Evolutionary conservation across 2,113 vertebrate genomes (phyloP), one percentile per base, ranked within the genome.

Genomic region (Engraulis encrasicolus): DNA sequence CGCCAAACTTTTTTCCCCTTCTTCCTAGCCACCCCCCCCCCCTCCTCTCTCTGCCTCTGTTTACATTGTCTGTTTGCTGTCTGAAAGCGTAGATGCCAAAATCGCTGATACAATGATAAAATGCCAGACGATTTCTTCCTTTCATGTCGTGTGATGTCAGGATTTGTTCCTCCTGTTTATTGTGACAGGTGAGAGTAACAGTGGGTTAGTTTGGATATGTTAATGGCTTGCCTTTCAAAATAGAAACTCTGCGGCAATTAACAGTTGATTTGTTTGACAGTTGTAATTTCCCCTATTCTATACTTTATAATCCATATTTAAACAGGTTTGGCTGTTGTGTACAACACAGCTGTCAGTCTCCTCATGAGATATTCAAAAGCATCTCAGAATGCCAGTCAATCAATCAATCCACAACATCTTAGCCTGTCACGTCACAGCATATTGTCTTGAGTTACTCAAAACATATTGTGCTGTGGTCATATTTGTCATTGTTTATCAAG

Each of bases 111-210:
- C 61, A 34, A 89, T 89, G 84, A 87, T 89, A 86, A 71, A 85
- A 89, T 87, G 84, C 80, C 86, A 71, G 31, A 71, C 61, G 79
- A 84, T 87, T 83, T 84, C 86, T 89, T 85, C 86, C 84, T 83
- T 89, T 89, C 82, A 78, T 84, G 88, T 78, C 58, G 84, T 84
- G 83, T 82, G 86, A 58, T 83, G 83, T 78, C 83, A 78, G 50
- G 82, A 34, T 78, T 79, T 79, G 84, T 84, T 85, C 80, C 77
- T 78, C 81, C 78, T 40, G 86, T 89, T 89, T 89, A 80, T 87
- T 83, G 81, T 89, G 88, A 89, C 88, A 87, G 86, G 86, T 89
- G 85, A 86, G 85, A 79, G 88, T 84, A 86, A 82, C 80, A 89
- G 66, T 58, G 84, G 84, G 84, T 84, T 84, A 84, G 81, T 87